Conservation (phyloP, 2,113 vertebrate genomes). For the Tricholaema leucomelas region DNA sequence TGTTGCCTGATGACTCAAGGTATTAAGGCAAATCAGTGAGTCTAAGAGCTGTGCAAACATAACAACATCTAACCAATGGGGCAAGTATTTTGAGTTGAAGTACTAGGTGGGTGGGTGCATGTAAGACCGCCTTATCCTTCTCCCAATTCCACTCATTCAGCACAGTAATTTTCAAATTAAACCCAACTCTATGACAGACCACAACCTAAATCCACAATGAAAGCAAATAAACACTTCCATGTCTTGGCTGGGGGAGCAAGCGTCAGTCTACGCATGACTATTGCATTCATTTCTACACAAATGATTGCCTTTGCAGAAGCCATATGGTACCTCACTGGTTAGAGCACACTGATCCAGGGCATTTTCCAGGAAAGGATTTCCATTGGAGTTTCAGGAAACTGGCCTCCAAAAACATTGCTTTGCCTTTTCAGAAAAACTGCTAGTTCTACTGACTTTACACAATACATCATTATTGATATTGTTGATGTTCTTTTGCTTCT, state of each 20-base stretch:
- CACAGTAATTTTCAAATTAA: not conserved
- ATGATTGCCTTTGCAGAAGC: not conserved
- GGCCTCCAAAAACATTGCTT: not conserved
- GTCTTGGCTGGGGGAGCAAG: not conserved
- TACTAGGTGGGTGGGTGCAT: fast-evolving
- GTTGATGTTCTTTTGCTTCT: not conserved
- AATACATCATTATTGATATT: not conserved
- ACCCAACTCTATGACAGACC: not conserved
- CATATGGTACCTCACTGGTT: not conserved
- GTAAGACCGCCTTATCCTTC: not conserved
- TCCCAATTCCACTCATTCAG: not conserved
- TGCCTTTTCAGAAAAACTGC: not conserved
- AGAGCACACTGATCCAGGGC: not conserved
- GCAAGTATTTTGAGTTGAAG: not conserved
- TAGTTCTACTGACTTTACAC: not conserved
- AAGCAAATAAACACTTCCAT: not conserved
- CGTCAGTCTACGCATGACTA: not conserved
- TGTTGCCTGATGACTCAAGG: not conserved
- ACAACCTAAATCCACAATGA: not conserved
- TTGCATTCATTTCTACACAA: not conserved
- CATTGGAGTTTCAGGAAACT: not conserved
- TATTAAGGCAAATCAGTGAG: not conserved
- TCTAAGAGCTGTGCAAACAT: not conserved
- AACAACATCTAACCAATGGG: not conserved
- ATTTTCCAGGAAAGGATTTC: constrained; percentile 3